phyloP scores from a whole-genome alignment of 2,113 vertebrate genomes.

The Pachypanchax playfairii region DNA sequence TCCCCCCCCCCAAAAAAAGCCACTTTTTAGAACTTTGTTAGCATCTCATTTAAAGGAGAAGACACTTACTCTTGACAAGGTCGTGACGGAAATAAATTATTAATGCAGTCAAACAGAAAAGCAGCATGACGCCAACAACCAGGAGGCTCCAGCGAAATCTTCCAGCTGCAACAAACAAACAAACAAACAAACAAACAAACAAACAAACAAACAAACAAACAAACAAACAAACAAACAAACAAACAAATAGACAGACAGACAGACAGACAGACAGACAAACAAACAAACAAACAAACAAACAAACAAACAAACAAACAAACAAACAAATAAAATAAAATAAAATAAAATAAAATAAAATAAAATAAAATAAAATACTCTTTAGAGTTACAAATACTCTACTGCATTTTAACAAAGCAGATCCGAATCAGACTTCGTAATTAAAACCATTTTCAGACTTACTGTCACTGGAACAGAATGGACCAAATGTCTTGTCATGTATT shows the following conservation, averaged over 20 bases:
- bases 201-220: no score
- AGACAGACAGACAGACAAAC: no score
- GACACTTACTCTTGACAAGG: constrained; percentile 81
- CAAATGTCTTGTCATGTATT: constrained; percentile 55
- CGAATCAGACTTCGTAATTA: not conserved
- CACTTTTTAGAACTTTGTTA: no score
- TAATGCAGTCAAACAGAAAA: constrained; percentile 64
- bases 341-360: no score
- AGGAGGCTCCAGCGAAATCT: constrained; percentile 73
- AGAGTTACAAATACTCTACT: not conserved
- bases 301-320: no score
- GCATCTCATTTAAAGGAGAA: not conserved
- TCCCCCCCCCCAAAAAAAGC: constrained; percentile 1
- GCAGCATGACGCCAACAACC: constrained; percentile 69
- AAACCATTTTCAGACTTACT: constrained; percentile 57
- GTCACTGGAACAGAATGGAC: constrained; percentile 66
- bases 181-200: constrained; percentile 20
- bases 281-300: no score
- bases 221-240: no score
- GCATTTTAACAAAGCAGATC: not conserved
- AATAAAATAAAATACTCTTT: no score
- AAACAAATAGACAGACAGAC: no score
- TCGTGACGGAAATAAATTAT: constrained; percentile 67
- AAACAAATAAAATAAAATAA: no score
- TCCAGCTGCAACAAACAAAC: constrained; percentile 48